A percentile compares a stretch with the other conserved stretches of the same genome.
Conservation (phyloP, 2,113 vertebrate genomes). For the Osmerus mordax region DNA sequence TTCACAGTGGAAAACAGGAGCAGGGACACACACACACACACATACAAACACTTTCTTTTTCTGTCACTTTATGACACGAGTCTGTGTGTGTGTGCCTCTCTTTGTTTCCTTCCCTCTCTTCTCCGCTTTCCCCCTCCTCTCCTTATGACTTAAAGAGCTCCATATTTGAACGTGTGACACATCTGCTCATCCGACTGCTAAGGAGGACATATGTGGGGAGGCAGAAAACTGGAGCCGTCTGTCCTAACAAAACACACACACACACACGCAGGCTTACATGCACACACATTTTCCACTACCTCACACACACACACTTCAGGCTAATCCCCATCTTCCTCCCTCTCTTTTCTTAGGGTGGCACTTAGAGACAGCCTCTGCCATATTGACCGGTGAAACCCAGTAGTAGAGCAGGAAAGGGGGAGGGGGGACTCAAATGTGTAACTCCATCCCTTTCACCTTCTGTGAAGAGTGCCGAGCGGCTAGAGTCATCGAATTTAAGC, state of each 20-base stretch:
- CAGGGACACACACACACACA: slow-evolving; percentile 15
- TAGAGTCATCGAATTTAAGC: slow-evolving; percentile 22
- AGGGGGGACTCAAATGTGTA: not conserved
- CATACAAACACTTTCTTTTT: not conserved
- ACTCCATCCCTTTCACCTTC: slow-evolving; percentile 41
- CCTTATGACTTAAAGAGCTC: slow-evolving; percentile 50
- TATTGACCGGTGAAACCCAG: not conserved
- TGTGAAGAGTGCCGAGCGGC: slow-evolving; percentile 26
- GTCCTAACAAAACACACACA: slow-evolving; percentile 4
- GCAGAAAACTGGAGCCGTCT: not conserved
- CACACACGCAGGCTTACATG: slow-evolving; percentile 19
- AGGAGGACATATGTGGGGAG: slow-evolving; percentile 53
- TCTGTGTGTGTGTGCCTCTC: not conserved
- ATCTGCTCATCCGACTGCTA: slow-evolving; percentile 66
- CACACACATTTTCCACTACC: not conserved
- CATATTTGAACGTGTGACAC: slow-evolving; percentile 42
- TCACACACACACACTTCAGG: slow-evolving; percentile 28
- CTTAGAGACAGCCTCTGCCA: not conserved
- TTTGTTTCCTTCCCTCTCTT: slow-evolving; percentile 7
- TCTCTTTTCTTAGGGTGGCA: slow-evolving; percentile 11
- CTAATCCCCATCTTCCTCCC: slow-evolving; percentile 5
- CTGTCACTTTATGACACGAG: not conserved
- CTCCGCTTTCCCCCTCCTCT: not conserved
- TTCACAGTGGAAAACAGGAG: slow-evolving; percentile 63
- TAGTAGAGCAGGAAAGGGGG: too few species aligned